Percentiles rank a stretch among this genome's conserved stretches.
These are phyloP conservation scores for Ophioninae sp. DNA, from an alignment of 2,888 invertebrate genomes.

Conservation along the genomic window DNA sequence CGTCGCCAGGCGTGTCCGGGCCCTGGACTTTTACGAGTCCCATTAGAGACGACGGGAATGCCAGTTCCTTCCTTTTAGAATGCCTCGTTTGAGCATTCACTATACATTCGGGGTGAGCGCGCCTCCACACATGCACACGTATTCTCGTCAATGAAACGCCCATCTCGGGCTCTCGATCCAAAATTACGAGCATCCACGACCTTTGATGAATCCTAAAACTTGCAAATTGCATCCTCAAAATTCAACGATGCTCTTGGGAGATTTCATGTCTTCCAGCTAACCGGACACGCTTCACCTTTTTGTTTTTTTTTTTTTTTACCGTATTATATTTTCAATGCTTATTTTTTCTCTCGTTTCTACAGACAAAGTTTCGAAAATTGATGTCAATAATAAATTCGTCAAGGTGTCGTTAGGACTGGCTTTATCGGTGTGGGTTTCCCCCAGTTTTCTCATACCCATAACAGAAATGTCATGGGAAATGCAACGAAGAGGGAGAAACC, in stretches of 20 bases:
- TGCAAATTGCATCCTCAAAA: neutral
- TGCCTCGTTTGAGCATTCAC: conserved; percentile 30
- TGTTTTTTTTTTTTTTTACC: no score
- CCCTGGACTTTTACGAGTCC: conserved; percentile 69
- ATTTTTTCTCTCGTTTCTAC: no score
- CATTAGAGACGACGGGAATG: conserved; percentile 62
- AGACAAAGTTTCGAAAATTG: no score
- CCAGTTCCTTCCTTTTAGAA: conserved; percentile 64
- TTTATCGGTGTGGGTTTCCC: no score
- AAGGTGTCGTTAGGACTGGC: no score
- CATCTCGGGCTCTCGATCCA: neutral
- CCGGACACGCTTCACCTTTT: no score
- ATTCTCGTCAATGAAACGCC: conserved; percentile 16
- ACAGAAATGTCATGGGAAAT: no score
- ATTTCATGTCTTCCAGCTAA: no score
- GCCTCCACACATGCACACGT: neutral
- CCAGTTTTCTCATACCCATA: no score
- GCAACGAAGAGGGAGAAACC: no score
- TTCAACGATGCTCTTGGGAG: neutral
- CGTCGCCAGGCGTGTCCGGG: conserved; percentile 70
- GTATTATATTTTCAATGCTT: no score
- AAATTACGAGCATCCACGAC: conserved; percentile 4
- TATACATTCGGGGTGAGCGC: neutral
- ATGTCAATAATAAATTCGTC: no score
- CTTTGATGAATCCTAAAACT: conserved; percentile 11